Evolutionary conservation across 1,140 invertebrate genomes (phyloP).

Genomic region (Leptinotarsa undecemlineata): DNA sequence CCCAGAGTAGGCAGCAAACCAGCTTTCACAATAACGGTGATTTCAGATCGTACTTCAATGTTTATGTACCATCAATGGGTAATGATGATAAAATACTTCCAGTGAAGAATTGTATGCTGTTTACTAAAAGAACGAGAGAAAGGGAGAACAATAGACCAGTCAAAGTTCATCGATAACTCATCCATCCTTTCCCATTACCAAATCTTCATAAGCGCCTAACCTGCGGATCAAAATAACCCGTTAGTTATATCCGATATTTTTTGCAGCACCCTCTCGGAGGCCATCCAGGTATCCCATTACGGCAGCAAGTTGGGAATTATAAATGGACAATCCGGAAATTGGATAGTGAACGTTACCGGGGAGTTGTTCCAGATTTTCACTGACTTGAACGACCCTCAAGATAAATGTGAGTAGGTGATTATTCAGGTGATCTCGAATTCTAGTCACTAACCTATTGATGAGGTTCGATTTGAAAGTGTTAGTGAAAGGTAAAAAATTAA

Average conservation of each 20-base stretch:
- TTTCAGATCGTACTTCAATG: no score
- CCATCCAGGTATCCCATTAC: conserved; percentile 60
- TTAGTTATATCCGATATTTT: neutral
- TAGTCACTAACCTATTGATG: neutral
- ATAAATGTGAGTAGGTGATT: conserved; percentile 33
- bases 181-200: no score
- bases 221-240: no score
- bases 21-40: no score
- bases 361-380: conserved; percentile 37
- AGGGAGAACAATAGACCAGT: no score
- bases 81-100: no score
- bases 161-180: no score
- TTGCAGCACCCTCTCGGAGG: conserved; percentile 55
- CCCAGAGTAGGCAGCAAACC: no score
- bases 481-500: neutral
- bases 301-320: conserved; percentile 62
- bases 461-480: neutral
- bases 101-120: no score
- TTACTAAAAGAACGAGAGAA: no score
- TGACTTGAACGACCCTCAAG: conserved; percentile 33
- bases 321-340: conserved; percentile 62
- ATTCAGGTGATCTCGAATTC: neutral
- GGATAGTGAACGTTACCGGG: conserved; percentile 59
- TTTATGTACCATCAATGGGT: no score
- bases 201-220: no score